These are phyloP conservation scores for Orgyia antiqua DNA, from an alignment of 2,888 invertebrate genomes.

Conservation along the genomic window DNA sequence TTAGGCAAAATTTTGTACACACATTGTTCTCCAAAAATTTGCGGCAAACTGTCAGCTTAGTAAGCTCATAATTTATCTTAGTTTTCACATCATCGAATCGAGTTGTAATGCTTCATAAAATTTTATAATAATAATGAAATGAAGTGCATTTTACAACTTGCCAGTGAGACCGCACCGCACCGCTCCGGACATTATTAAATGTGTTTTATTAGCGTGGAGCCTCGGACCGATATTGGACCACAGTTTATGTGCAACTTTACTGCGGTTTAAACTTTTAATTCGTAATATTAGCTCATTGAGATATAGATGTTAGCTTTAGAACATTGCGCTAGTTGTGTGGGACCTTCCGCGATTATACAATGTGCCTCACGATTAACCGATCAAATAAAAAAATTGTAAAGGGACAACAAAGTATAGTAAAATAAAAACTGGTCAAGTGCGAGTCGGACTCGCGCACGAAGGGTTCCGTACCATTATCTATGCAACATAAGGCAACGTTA, in stretches of 20 bases:
- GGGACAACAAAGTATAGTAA: background rate
- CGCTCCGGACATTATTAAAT: slow-evolving; percentile 22
- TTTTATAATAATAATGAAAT: slow-evolving; percentile 31
- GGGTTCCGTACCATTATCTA: too few species aligned
- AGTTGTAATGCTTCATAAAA: slow-evolving; percentile 22
- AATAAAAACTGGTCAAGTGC: too few species aligned
- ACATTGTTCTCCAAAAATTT: background rate
- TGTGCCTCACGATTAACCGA: too few species aligned
- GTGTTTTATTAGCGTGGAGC: slow-evolving; percentile 29
- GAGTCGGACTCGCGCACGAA: too few species aligned
- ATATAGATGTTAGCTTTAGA: background rate
- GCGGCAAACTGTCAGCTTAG: background rate
- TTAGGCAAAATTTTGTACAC: background rate
- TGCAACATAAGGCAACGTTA: too few species aligned
- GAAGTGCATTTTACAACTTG: slow-evolving; percentile 22
- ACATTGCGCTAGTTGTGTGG: too few species aligned
- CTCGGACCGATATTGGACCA: slow-evolving; percentile 29
- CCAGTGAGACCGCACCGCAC: slow-evolving; percentile 6
- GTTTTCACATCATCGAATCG: background rate
- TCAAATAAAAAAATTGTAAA: too few species aligned
- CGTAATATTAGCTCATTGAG: slow-evolving; percentile 19
- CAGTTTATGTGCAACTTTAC: slow-evolving; percentile 20
- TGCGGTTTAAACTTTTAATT: slow-evolving; percentile 22
- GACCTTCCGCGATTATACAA: too few species aligned
- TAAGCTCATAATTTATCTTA: background rate